These are phyloP conservation scores for Parnassius smintheus DNA, from an alignment of 2,888 invertebrate genomes.

Conservation along the genomic window DNA sequence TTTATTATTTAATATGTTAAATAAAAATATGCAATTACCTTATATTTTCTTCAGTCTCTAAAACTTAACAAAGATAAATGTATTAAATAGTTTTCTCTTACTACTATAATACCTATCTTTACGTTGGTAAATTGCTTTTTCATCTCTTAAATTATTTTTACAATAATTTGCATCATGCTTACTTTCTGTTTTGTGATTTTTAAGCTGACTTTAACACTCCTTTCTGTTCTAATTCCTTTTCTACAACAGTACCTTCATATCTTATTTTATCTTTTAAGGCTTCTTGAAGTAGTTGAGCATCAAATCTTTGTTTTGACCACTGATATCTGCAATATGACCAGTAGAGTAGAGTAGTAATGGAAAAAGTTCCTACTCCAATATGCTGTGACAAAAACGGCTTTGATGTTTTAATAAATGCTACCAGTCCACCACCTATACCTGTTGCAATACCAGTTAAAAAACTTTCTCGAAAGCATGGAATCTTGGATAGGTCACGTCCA, in stretches of 20 bases:
- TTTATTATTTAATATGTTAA: too few species aligned
- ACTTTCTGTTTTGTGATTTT: background rate
- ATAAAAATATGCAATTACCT: background rate
- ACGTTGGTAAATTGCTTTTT: too few species aligned
- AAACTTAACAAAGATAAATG: background rate
- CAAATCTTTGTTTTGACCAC: slow-evolving; percentile 84
- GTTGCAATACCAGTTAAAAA: slow-evolving; percentile 87
- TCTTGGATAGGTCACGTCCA: slow-evolving; percentile 86
- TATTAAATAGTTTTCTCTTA: slow-evolving; percentile 1
- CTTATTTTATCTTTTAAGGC: slow-evolving; percentile 82
- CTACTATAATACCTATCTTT: too few species aligned
- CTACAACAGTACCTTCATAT: slow-evolving; percentile 83
- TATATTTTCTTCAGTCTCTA: background rate
- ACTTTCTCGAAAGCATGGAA: slow-evolving; percentile 90
- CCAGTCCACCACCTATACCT: slow-evolving; percentile 85
- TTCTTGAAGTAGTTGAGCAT: slow-evolving; percentile 82
- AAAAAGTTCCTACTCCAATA: slow-evolving; percentile 84
- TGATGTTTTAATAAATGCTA: slow-evolving; percentile 88
- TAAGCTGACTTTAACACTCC: slow-evolving; percentile 63
- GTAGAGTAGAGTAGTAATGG: slow-evolving; percentile 83
- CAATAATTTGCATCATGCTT: too few species aligned
- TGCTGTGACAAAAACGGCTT: slow-evolving; percentile 83
- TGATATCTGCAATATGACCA: slow-evolving; percentile 87
- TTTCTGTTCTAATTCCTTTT: slow-evolving; percentile 68
- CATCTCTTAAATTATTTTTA: too few species aligned